Evolutionary conservation across 2,113 vertebrate species (phyloP), one percentile per base, ranked within the genome.

Genomic region (Parotia lawesii): DNA sequence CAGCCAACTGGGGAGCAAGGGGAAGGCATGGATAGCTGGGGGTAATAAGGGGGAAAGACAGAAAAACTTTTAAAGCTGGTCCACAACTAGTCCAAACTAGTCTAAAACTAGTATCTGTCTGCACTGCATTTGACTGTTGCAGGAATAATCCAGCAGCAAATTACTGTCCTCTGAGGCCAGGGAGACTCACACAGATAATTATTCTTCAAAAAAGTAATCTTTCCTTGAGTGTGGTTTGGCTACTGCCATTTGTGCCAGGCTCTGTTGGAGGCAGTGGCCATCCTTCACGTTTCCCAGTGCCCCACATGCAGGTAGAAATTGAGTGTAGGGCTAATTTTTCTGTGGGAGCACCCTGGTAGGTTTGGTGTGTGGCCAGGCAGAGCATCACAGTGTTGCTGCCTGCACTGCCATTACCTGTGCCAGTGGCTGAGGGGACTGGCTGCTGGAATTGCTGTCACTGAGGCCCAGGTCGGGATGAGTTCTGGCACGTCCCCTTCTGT

Each of bases 401-500:
- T 77, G 50, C 51, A 35, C n/a, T 61, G 20, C 37, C 44, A 22
- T 23, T 45, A 16, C 27, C n/a, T 54, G 37, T 84, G 29, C 42
- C 12, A 27, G 58, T 5, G 21, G 15, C 69, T 72, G 58, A 47
- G 31, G 17, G 23, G 15, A 40, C 27, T 23, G 15, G 20, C 15
- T 65, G 27, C 35, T 27, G 44, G 45, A 19, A 12, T 31, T 70
- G 65, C 69, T 67, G n/a, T 15, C 45, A 47, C 54, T 25, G 19
- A 84, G 51, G 16, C n/a, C 45, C 6, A 8, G 20, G 40, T 37
- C 61, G 67, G 29, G 33, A 60, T 19, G 15, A 71, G 10, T 5
- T 82, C 29, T 82, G 28, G 28, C 17, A 48, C 0, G 0, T 37
- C 12, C 9, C 15, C 9, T 15, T 15, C 38, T 75, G 44, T 12